Percentiles rank a stretch among this genome's conserved stretches.
These are phyloP conservation scores for Gerosis bhagava DNA, from an alignment of 2,888 invertebrate genomes.

Conservation along the genomic window DNA sequence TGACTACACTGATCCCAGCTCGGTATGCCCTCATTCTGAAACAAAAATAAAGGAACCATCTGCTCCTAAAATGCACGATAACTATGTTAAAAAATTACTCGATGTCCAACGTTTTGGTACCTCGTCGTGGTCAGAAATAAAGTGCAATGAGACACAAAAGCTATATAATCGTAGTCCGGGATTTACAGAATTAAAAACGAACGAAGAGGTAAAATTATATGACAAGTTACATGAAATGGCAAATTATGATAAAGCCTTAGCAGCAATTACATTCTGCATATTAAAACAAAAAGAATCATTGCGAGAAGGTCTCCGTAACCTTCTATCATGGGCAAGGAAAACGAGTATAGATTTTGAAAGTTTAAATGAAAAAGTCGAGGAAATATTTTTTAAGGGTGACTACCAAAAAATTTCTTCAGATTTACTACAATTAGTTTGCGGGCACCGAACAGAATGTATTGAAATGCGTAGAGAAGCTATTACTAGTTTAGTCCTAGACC, in stretches of 20 bases:
- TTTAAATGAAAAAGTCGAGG: not conserved
- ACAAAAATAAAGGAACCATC: conserved; percentile 2
- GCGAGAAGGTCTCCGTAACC: conserved; percentile 20
- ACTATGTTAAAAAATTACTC: not conserved
- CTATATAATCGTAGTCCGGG: too few species aligned
- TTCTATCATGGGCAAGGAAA: conserved; percentile 19
- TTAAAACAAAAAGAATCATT: conserved; percentile 11
- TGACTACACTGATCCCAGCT: too few species aligned
- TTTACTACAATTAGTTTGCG: conserved; percentile 8
- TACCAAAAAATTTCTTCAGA: conserved; percentile 1
- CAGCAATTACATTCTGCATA: not conserved
- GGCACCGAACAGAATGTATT: conserved; percentile 10
- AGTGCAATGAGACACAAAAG: too few species aligned
- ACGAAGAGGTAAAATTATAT: not conserved
- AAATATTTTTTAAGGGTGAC: conserved; percentile 5
- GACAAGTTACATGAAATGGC: not conserved
- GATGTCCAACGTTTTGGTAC: not conserved
- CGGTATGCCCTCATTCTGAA: too few species aligned
- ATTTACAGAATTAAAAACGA: too few species aligned
- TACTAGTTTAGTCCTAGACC: not conserved
- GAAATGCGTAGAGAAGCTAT: conserved; percentile 9
- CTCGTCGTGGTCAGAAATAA: too few species aligned
- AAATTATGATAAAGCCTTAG: not conserved
- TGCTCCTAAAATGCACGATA: not conserved
- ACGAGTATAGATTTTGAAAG: not conserved